Base-by-base conservation (phyloP, 2,113 vertebrate genomes). In the Nettapus auritus region DNA sequence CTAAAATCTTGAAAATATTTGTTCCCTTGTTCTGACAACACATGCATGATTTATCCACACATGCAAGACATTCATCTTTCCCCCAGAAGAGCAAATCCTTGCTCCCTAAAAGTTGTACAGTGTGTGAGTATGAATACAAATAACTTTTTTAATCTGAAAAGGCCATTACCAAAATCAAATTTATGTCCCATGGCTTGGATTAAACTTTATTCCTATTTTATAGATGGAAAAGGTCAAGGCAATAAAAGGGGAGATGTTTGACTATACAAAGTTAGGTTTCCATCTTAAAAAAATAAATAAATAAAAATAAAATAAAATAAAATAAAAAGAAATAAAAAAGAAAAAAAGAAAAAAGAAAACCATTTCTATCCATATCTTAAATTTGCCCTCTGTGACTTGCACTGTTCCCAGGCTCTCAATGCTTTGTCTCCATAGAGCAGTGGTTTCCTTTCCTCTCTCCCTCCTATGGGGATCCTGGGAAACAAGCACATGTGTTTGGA, bases 401-500 rank as follows among this genome's bases (percentile, higher is more conserved):
- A 17, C 26, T 0, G 68, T 86, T 95, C 82, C 79, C 79, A 90
- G 90, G 89, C 82, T 70, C 88, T 52, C 7, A 66, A 8, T 13
- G 31, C 60, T 83, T 31, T 23, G 8, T 53, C 66, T 91, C 93
- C 19, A 6, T 10, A 40, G 71, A 29, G 56, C 1, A n/a, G 40
- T 3, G 0, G n/a, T 42, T 78, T 93, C 92, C 86, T 60, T 75
- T 21, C 76, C 87, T 63, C 48, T n/a, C n/a, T 62, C 50, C 11
- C 57, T 96, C 90, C 92, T 84, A 5, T 59, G 83, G 88, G 82
- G 57, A 73, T 90, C 88, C 92, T 94, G 90, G 80, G 93, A 94
- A 88, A 74, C 18, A 57, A 33, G 16, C 36, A 2, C 38, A 55
- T 44, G 48, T 63, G 20, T 25, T 70, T 40, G 34, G 22, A 84